These are phyloP conservation scores for Labroides dimidiatus DNA, from an alignment of 2,797 vertebrate species.

Conservation along the genomic window DNA sequence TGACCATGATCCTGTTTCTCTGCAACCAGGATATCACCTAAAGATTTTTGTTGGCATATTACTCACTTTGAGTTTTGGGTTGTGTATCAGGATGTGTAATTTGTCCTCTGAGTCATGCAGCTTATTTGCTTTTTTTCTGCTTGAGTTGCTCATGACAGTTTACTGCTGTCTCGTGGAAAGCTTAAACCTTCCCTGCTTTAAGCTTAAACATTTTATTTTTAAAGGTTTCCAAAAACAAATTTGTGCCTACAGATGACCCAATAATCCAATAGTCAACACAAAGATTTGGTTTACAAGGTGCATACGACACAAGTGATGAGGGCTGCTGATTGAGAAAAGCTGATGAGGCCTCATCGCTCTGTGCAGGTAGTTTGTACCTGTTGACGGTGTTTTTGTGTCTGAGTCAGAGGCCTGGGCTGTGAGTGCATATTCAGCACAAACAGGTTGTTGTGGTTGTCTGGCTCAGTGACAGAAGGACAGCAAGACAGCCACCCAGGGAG, in stretches of 20 bases:
- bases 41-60: slow-evolving; percentile 14
- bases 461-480: slow-evolving; percentile 50
- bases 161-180: background rate
- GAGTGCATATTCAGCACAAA: slow-evolving; percentile 69
- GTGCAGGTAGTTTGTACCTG: slow-evolving; percentile 54
- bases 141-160: slow-evolving; percentile 16
- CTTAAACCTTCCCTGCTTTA: background rate
- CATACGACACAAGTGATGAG: background rate
- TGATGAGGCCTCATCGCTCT: background rate
- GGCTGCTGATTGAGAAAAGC: background rate
- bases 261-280: background rate
- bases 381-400: slow-evolving; percentile 48
- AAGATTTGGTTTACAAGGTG: background rate
- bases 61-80: slow-evolving; percentile 7
- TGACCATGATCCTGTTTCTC: slow-evolving; percentile 30
- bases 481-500: slow-evolving; percentile 35
- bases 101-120: slow-evolving; percentile 39
- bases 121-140: slow-evolving; percentile 40
- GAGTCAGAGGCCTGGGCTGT: slow-evolving; percentile 28
- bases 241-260: background rate
- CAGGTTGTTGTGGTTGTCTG: slow-evolving; percentile 64
- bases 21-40: slow-evolving; percentile 1
- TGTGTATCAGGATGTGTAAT: slow-evolving; percentile 30
- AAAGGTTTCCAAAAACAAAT: background rate
- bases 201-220: background rate